Percentiles rank a stretch among this genome's conserved stretches.
These are phyloP conservation scores for Notarius lentiginosus DNA, from an alignment of 2,113 vertebrate genomes.

Conservation along the genomic window DNA sequence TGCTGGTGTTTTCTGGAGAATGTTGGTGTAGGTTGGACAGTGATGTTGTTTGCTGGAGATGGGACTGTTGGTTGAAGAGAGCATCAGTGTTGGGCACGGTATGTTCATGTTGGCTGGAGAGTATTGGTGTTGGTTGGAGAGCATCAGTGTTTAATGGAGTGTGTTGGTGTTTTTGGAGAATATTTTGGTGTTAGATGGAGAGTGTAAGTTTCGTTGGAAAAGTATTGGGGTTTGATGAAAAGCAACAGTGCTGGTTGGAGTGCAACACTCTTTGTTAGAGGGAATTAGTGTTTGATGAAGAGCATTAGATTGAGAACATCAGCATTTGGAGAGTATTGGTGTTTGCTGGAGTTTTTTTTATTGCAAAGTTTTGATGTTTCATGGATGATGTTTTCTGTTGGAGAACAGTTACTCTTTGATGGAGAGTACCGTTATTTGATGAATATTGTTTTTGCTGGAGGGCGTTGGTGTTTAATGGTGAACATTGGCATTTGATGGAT, in stretches of 20 bases:
- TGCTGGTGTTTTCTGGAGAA: background rate
- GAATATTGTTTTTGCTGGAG: background rate
- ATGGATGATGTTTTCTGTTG: background rate
- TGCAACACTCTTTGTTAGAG: background rate
- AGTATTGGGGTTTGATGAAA: background rate
- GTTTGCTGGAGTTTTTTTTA: background rate
- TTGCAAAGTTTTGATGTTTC: background rate
- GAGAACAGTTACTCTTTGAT: background rate
- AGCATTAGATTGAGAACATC: background rate
- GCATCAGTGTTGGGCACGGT: background rate
- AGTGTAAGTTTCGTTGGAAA: too few species aligned
- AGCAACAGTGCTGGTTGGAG: too few species aligned
- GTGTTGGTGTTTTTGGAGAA: background rate
- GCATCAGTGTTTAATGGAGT: background rate
- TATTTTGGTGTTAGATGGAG: background rate
- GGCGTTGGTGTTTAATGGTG: background rate
- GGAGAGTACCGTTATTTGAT: background rate
- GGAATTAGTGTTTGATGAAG: background rate
- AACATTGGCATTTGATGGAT: background rate
- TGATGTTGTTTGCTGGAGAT: background rate
- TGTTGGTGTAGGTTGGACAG: background rate
- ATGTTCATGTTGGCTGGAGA: background rate
- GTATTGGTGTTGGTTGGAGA: background rate
- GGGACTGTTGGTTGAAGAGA: background rate
- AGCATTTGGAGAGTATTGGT: background rate